Conservation (phyloP, 1,140 invertebrate species). For the Sesamia nonagrioides region DNA sequence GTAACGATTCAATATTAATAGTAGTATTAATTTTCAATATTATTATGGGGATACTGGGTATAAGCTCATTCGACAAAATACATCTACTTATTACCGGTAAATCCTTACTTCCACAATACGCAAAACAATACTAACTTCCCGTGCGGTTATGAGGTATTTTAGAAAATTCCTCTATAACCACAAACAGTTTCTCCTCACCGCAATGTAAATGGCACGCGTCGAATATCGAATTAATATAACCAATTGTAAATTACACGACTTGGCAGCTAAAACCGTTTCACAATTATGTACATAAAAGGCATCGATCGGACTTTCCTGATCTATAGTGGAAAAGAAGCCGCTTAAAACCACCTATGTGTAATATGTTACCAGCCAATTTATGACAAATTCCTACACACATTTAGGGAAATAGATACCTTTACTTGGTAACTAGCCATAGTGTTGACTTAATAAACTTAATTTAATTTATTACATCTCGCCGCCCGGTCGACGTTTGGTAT, state of each 20-base stretch:
- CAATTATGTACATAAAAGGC: conserved; percentile 39
- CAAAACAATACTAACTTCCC: not conserved
- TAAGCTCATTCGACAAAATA: no score
- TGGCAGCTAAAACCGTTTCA: conserved; percentile 55
- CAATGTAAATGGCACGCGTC: conserved; percentile 37
- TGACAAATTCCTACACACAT: conserved; percentile 59
- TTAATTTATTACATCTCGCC: conserved; percentile 58
- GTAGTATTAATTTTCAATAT: no score
- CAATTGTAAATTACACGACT: conserved; percentile 46
- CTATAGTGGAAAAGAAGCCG: conserved; percentile 42
- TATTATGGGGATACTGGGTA: no score
- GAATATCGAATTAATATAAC: conserved; percentile 40
- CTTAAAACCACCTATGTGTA: conserved; percentile 7
- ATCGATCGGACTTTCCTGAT: conserved; percentile 36
- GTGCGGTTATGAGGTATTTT: conserved; percentile 16
- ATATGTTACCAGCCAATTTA: conserved; percentile 36
- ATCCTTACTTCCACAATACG: not conserved
- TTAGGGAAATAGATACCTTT: conserved; percentile 54
- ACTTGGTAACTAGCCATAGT: conserved; percentile 41
- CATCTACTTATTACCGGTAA: not conserved
- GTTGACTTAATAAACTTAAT: conserved; percentile 37
- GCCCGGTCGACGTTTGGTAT: conserved; percentile 48
- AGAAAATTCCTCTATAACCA: conserved; percentile 9
- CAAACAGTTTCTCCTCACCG: conserved; percentile 10
- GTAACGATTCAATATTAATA: no score